phyloP scores from a whole-genome alignment of 2,797 vertebrate genomes.

The Scomberomorus guttatus region DNA sequence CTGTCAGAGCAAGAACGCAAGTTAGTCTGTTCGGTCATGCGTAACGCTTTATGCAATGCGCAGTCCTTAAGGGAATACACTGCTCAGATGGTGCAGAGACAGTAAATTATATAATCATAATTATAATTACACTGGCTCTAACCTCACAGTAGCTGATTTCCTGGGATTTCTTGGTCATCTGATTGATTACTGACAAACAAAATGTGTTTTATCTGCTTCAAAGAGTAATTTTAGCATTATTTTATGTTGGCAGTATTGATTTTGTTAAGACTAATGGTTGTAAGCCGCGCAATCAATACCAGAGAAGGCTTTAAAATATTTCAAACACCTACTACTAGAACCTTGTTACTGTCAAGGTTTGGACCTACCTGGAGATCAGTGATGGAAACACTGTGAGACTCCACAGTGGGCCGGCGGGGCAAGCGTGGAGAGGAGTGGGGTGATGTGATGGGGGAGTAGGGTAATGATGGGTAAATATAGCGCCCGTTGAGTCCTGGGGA shows the following conservation, averaged over 20 bases:
- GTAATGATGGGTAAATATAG: slow-evolving; percentile 91
- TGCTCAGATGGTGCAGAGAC: slow-evolving; percentile 17
- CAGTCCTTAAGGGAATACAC: slow-evolving; percentile 12
- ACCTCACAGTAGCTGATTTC: slow-evolving; percentile 12
- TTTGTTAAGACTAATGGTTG: background rate
- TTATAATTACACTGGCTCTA: slow-evolving; percentile 1
- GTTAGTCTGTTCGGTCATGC: slow-evolving; percentile 35
- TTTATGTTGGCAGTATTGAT: background rate
- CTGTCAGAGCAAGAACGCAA: slow-evolving; percentile 1
- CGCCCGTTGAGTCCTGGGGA: slow-evolving; percentile 86
- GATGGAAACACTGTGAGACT: slow-evolving; percentile 97
- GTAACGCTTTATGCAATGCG: slow-evolving; percentile 25
- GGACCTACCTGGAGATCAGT: slow-evolving; percentile 93
- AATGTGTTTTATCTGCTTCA: background rate
- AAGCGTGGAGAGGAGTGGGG: slow-evolving; percentile 95
- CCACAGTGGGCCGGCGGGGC: slow-evolving; percentile 94
- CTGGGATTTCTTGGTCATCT: slow-evolving; percentile 1
- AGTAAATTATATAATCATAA: slow-evolving; percentile 28
- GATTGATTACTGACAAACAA: background rate
- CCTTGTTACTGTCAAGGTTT: background rate
- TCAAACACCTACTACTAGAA: background rate
- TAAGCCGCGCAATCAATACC: background rate
- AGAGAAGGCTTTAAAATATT: background rate
- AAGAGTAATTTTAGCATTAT: background rate
- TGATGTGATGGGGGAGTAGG: slow-evolving; percentile 92